A percentile compares a stretch with the other conserved stretches of the same genome.
Evolutionary conservation across 2,113 vertebrate genomes (phyloP).

Genomic region (Monarcha castaneiventris): DNA sequence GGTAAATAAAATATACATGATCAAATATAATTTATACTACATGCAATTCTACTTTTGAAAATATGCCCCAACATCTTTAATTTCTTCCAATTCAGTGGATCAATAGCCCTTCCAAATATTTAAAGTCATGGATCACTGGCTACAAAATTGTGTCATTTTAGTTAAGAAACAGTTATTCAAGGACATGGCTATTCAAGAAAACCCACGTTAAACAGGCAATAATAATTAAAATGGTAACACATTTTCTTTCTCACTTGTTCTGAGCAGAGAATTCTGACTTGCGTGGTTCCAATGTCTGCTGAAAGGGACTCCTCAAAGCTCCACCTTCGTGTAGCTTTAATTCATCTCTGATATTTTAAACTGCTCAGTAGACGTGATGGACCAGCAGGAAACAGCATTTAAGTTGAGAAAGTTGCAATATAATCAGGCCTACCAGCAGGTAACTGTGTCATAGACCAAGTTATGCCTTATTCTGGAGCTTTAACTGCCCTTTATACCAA

Average conservation of each 20-base stretch:
- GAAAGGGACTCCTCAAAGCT: background rate
- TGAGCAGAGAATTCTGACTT: background rate
- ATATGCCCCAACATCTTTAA: conserved; percentile 16
- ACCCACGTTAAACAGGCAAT: background rate
- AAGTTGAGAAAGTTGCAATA: background rate
- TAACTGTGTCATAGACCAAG: background rate
- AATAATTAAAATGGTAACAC: background rate
- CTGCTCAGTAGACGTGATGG: background rate
- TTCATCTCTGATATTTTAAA: background rate
- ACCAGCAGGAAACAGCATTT: background rate
- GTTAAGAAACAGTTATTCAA: conserved; percentile 45
- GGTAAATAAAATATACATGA: background rate
- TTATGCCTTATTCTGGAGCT: background rate
- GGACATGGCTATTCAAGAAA: conserved; percentile 24
- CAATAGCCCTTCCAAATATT: conserved; percentile 64
- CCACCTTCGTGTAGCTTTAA: background rate
- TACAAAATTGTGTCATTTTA: conserved; percentile 45
- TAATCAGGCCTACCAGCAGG: background rate
- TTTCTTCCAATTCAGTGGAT: conserved; percentile 43
- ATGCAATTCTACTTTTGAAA: conserved; percentile 38
- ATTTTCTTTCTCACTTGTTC: background rate
- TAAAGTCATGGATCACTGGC: conserved; percentile 58
- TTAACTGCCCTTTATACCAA: background rate
- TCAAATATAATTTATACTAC: conserved; percentile 2
- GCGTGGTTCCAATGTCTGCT: background rate